Evolutionary conservation across 2,888 invertebrate species (phyloP), one percentile per base, ranked within the genome.

Genomic region (Epirrhoe tristata): DNA sequence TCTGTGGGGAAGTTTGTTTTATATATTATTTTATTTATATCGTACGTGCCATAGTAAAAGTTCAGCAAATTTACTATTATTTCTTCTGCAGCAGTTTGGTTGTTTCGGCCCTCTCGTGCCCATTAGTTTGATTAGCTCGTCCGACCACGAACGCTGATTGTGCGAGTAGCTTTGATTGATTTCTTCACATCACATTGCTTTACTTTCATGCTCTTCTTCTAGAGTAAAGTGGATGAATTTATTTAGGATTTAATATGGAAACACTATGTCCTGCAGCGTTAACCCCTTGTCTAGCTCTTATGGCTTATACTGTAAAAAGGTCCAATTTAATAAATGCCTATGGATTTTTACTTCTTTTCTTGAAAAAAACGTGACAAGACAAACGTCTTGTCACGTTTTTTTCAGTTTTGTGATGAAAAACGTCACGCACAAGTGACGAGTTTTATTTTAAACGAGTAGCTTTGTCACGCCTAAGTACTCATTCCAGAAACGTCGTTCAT

Each of bases 101-200:
- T 61, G 63, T 55, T 55, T 24, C 17, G 32, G 82, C 81, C 83
- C 83, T 83, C 82, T 80, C 77, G 80, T 80, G 74, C 75, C 87
- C 86, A 91, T 92, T 91, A 89, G 87, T 87, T 87, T 90, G 90
- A 90, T 91, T 91, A 91, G 90, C 91, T 89, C 87, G 88, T 87
- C 85, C 86, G 82, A 81, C 82, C 88, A 89, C 88, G 88, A 83
- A 84, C 83, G 84, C 81, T 84, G 89, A 89, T 89, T 89, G 90
- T 88, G 85, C 83, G 84, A 88, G 82, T 81, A 82, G 81, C 87
- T 88, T 86, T 90, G 91, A 92, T 92, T 90, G 90, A 92, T 92
- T 87, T 83, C 85, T 87, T 79, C 84, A 87, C 89, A 87, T 84
- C 84, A 84, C 81, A 83, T 79, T 81, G 34, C 24, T 64, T 54